Evolutionary conservation across 2,888 invertebrate species (phyloP).

Genomic region (Euplexia lucipara): DNA sequence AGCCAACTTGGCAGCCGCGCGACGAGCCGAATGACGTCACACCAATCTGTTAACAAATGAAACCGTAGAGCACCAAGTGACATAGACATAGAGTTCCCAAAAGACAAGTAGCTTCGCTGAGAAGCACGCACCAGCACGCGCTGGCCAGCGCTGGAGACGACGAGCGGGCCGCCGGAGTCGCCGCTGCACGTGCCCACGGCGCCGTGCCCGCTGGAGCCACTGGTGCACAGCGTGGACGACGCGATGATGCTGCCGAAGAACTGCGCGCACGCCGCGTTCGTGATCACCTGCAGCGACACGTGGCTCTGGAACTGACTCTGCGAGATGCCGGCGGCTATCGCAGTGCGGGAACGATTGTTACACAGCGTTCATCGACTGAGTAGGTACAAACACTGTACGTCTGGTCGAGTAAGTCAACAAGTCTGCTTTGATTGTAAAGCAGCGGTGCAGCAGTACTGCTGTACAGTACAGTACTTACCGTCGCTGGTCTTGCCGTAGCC

Average conservation of each 20-base stretch:
- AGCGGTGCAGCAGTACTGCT: not conserved
- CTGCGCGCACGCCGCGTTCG: slow-evolving; percentile 67
- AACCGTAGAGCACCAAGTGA: not conserved
- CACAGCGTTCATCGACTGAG: not conserved
- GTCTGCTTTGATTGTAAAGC: too few species aligned
- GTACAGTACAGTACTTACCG: too few species aligned
- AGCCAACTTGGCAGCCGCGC: slow-evolving; percentile 59
- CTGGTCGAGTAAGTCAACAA: too few species aligned
- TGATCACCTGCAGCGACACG: slow-evolving; percentile 75
- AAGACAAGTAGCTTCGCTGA: too few species aligned
- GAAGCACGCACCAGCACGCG: slow-evolving; percentile 54
- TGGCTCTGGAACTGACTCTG: slow-evolving; percentile 73
- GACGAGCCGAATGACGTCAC: slow-evolving; percentile 59
- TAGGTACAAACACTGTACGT: not conserved
- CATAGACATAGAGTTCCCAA: too few species aligned
- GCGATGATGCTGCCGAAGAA: slow-evolving; percentile 64
- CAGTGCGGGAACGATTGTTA: not conserved
- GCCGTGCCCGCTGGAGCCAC: slow-evolving; percentile 38
- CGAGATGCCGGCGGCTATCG: slow-evolving; percentile 55
- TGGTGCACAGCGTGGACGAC: slow-evolving; percentile 70
- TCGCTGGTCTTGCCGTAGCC: slow-evolving; percentile 71
- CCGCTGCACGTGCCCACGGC: slow-evolving; percentile 75
- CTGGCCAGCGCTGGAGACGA: slow-evolving; percentile 37
- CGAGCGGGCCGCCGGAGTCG: slow-evolving; percentile 70
- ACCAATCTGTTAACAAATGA: slow-evolving; percentile 57